Evolutionary conservation across 1,140 invertebrate genomes (phyloP), one percentile per base, ranked within the genome.

Genomic region (Bemisia tabaci): DNA sequence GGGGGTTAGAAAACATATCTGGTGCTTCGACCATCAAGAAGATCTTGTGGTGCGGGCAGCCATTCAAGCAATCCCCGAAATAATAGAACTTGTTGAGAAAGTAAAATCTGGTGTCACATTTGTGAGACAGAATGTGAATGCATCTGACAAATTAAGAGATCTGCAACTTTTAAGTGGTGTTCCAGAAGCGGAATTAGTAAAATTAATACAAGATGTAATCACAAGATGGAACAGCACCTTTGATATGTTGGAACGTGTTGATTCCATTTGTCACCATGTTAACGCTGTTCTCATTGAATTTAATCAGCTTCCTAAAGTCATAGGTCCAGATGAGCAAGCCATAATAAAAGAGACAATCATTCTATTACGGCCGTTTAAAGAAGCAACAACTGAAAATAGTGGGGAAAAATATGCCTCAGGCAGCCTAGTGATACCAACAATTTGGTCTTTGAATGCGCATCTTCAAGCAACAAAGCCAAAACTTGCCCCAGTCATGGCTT

Each of bases 161-260:
- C 33, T 48, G 5, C 33, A 48, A 48, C 33, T 48, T 48, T 9
- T 9, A 48, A 17, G 5, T 9, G 5, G 17, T 9, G 33, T 48
- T 48, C 33, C 33, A 5, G 33, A 48, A 17, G 33, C 33, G 33
- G 33, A 48, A 33, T 64, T 70, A 65, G 65, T 60, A 71, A 33
- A 76, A 75, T 65, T 62, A 72, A 75, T 74, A 67, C 71, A 75
- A 59, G 73, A 76, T 24, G 71, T 74, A 1, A 1, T 33, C 0
- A 75, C 73, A 9, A 65, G 73, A 0, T 75, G 73, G 74, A 75
- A 72, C 60, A 72, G 69, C 12, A 73, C 71, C 0, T 74, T 68
- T 62, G 71, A 74, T 26, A 75, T 75, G 73, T 22, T 74, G 0
- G 62, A 66, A 0, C 59, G 74, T 48, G 48, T 73, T 59, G 33